Percentiles rank a stretch among this genome's conserved stretches.
Conservation (phyloP, 1,140 invertebrate genomes). For the Anadara kagoshimensis region DNA sequence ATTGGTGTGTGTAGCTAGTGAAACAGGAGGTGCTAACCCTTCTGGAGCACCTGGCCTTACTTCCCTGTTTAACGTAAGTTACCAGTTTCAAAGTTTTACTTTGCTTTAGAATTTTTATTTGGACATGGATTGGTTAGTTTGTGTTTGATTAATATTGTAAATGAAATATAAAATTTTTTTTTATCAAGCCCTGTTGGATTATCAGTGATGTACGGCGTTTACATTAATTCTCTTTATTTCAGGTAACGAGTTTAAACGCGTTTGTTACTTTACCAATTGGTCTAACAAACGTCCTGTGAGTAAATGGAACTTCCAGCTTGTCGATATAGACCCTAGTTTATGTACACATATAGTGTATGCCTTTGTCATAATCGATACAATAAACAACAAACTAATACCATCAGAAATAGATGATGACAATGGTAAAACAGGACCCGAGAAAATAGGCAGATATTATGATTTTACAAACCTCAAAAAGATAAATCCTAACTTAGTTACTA, state of each 20-base stretch:
- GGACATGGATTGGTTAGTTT: too few relatives aligned
- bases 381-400: slow-evolving; percentile 28
- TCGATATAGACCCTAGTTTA: slow-evolving; percentile 88
- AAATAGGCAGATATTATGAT: slow-evolving; percentile 23
- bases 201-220: too few relatives aligned
- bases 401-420: slow-evolving; percentile 53
- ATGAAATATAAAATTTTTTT: too few relatives aligned
- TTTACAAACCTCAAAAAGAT: slow-evolving; percentile 87
- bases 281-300: slow-evolving; percentile 88
- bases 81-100: too few relatives aligned
- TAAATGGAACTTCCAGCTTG: slow-evolving; percentile 86
- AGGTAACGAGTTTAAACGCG: slow-evolving; percentile 58
- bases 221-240: slow-evolving; percentile 9
- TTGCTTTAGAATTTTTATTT: too few relatives aligned
- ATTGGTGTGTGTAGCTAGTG: too few relatives aligned
- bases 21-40: too few relatives aligned
- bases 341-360: slow-evolving; percentile 96
- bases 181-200: too few relatives aligned
- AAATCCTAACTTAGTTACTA: slow-evolving; percentile 80
- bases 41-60: too few relatives aligned
- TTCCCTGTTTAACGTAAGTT: too few relatives aligned
- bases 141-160: too few relatives aligned
- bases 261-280: slow-evolving; percentile 97
- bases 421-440: neutral
- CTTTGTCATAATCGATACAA: slow-evolving; percentile 82